These are phyloP conservation scores for Aphis craccivora DNA, from an alignment of 1,140 invertebrate species.

Conservation along the genomic window DNA sequence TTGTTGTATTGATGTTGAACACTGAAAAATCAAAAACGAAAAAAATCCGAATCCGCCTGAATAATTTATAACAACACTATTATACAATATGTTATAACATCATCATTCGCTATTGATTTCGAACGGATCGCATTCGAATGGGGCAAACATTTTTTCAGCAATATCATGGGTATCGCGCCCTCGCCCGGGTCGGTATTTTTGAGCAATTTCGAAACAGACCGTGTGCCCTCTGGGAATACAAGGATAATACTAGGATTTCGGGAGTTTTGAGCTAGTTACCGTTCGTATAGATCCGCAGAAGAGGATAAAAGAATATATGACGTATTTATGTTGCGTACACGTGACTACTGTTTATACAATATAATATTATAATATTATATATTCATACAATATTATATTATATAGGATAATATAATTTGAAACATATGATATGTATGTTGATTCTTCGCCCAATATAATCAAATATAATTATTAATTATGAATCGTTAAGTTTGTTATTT, in stretches of 20 bases:
- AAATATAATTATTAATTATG: too few relatives aligned
- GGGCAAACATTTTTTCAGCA: neutral
- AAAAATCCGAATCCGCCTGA: neutral
- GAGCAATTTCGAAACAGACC: neutral
- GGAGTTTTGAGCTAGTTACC: neutral
- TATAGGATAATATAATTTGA: too few relatives aligned
- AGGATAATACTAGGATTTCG: neutral
- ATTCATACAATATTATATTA: neutral
- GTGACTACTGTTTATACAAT: neutral
- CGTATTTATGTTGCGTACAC: neutral
- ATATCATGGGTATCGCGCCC: neutral
- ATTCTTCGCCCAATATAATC: too few relatives aligned
- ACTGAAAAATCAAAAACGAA: neutral
- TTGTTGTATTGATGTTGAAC: too few relatives aligned
- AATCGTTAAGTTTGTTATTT: too few relatives aligned
- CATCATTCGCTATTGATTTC: neutral
- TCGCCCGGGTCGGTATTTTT: neutral
- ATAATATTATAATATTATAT: neutral
- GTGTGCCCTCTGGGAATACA: neutral
- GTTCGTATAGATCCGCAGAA: neutral
- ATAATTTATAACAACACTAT: neutral
- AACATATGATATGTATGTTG: too few relatives aligned
- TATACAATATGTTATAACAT: neutral
- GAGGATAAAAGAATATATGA: neutral
- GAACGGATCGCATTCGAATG: neutral